phyloP scores from a whole-genome alignment of 2,113 vertebrate genomes.

The Todiramphus chloris region DNA sequence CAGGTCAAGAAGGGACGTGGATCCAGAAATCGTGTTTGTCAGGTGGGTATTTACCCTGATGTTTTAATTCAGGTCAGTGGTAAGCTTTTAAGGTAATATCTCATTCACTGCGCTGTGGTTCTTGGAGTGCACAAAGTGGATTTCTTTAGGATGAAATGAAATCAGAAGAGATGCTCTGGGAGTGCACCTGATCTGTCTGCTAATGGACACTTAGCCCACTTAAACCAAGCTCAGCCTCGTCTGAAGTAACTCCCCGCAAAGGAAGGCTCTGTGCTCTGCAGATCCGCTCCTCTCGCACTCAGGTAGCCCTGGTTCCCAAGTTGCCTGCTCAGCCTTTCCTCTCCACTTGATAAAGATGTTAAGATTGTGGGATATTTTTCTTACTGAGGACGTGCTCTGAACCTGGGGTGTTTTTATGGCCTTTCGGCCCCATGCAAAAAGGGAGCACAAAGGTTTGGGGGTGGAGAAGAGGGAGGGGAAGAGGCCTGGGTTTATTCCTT shows the following conservation, averaged over 20 bases:
- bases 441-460: not conserved
- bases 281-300: not conserved
- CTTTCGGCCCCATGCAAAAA: not conserved
- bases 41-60: conserved; percentile 30
- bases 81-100: conserved; percentile 50
- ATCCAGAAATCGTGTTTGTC: conserved; percentile 10
- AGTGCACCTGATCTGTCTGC: not conserved
- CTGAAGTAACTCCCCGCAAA: not conserved
- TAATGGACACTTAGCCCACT: conserved; percentile 21
- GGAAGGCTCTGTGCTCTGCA: not conserved
- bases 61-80: conserved; percentile 44
- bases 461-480: not conserved
- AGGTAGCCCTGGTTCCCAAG: not conserved
- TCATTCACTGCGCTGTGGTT: not conserved
- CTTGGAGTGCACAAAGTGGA: conserved; percentile 31
- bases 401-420: not conserved
- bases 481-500: not conserved
- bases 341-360: not conserved
- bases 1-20: not conserved
- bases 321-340: not conserved
- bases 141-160: not conserved
- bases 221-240: not conserved
- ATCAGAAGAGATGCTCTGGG: not conserved
- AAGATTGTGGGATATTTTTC: not conserved
- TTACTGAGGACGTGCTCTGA: not conserved